These are phyloP conservation scores for Dicerorhinus sumatrensis DNA, from an alignment of 2,113 vertebrate genomes.

Conservation along the genomic window DNA sequence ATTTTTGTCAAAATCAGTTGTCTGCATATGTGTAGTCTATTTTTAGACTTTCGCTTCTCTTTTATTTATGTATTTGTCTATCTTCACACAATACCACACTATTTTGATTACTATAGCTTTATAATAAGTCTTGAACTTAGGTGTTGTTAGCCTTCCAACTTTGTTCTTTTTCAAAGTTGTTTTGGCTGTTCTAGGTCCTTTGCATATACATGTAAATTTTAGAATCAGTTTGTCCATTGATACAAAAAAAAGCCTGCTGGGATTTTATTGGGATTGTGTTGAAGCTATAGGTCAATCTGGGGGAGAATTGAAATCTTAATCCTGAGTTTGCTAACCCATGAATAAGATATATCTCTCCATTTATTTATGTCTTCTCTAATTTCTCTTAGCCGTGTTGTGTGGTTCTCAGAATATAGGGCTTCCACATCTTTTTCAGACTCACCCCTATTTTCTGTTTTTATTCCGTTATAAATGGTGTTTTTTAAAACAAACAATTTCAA, in stretches of 20 bases:
- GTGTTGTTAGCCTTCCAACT: neutral
- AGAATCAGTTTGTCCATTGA: neutral
- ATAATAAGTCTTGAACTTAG: neutral
- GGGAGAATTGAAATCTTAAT: neutral
- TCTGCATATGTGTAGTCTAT: neutral
- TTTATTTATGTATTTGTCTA: neutral
- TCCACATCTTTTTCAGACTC: neutral
- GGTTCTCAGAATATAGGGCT: neutral
- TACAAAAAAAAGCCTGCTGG: neutral
- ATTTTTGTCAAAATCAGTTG: neutral
- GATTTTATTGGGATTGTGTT: neutral
- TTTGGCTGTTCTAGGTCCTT: neutral
- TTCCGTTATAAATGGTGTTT: neutral
- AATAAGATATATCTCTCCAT: neutral
- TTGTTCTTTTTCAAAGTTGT: neutral
- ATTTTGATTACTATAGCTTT: neutral
- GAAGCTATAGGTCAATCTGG: neutral
- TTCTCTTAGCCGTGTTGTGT: neutral
- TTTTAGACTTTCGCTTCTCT: neutral
- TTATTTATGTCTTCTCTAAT: neutral
- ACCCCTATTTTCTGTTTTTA: neutral
- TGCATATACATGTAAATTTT: neutral
- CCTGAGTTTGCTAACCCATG: neutral
- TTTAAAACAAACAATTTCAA: neutral
- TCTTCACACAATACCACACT: neutral